phyloP scores from a whole-genome alignment of 2,888 invertebrate genomes.

The Nemurella pictetii region DNA sequence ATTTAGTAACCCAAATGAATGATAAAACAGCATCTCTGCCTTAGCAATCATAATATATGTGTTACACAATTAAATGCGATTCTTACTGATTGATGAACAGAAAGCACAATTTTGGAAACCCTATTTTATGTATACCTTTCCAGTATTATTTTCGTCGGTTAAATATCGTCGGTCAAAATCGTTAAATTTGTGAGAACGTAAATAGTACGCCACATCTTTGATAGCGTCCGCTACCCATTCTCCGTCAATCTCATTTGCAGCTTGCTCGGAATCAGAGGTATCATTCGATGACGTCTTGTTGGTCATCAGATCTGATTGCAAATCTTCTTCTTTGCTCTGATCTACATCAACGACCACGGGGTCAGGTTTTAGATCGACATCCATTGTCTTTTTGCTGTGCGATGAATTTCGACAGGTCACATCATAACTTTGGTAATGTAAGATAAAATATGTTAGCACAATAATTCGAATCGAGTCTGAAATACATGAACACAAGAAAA shows the following conservation, averaged over 20 bases:
- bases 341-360: not conserved
- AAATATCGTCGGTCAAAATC: conserved; percentile 63
- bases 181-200: conserved; percentile 65
- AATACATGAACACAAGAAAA: no score
- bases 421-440: not conserved
- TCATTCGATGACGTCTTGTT: not conserved
- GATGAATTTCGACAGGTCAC: not conserved
- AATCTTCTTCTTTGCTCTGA: not conserved
- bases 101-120: no score
- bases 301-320: conserved; percentile 36
- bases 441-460: not conserved
- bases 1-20: no score
- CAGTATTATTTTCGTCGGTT: conserved; percentile 46
- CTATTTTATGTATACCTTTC: no score
- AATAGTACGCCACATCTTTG: conserved; percentile 62
- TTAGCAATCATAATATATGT: no score
- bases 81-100: no score
- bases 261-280: conserved; percentile 21
- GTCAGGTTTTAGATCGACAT: not conserved
- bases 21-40: no score
- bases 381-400: not conserved
- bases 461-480: not conserved
- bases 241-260: conserved; percentile 30
- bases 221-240: conserved; percentile 56
- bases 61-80: no score